phyloP scores from a whole-genome alignment of 2,888 invertebrate species.

The Petrolisthes cinctipes region DNA sequence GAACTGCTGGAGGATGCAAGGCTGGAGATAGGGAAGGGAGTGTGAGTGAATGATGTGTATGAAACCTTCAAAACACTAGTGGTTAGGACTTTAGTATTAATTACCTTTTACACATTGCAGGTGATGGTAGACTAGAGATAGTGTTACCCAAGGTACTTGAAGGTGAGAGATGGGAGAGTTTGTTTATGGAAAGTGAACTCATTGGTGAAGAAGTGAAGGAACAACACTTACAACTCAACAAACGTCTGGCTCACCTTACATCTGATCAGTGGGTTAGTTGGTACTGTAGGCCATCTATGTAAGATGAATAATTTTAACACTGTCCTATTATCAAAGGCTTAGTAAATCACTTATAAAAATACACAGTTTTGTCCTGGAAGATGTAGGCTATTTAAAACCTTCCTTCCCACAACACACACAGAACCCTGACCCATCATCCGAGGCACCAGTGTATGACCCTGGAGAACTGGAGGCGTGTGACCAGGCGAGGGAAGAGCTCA shows the following conservation, averaged over 20 bases:
- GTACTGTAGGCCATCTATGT: too few species aligned
- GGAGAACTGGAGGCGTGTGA: conserved; percentile 89
- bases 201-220: conserved; percentile 78
- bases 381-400: too few species aligned
- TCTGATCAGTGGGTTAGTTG: conserved; percentile 75
- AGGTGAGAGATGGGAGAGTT: conserved; percentile 75
- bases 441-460: conserved; percentile 73
- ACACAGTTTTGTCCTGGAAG: too few species aligned
- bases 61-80: too few species aligned
- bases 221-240: conserved; percentile 75
- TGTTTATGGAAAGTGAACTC: conserved; percentile 73
- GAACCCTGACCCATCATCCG: conserved; percentile 45
- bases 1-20: too few species aligned
- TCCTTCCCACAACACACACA: background rate
- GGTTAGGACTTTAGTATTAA: background rate
- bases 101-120: conserved; percentile 28
- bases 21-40: too few species aligned
- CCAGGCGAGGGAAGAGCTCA: conserved; percentile 71
- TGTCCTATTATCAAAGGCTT: too few species aligned
- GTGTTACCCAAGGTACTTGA: conserved; percentile 75
- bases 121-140: conserved; percentile 74
- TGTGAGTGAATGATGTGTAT: too few species aligned
- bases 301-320: too few species aligned
- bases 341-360: too few species aligned
- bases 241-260: conserved; percentile 76